Conservation (phyloP, 2,797 vertebrate genomes). For the Catamblyrhynchus diadema region DNA sequence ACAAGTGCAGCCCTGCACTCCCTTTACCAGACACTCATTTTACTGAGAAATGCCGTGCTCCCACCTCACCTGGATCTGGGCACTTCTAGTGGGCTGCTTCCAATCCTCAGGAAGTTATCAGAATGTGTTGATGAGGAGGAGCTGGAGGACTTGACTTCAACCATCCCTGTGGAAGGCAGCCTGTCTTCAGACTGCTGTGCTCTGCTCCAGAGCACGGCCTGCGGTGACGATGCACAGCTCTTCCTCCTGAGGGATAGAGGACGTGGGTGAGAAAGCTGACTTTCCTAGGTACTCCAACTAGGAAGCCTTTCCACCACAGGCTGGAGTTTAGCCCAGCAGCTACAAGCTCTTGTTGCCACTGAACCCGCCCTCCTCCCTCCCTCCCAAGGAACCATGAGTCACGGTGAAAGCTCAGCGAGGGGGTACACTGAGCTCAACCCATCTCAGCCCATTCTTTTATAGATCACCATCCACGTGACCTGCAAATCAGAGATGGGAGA, state of each 20-base stretch:
- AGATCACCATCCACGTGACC: slow-evolving; percentile 22
- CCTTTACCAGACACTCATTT: neutral
- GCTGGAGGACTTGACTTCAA: slow-evolving; percentile 88
- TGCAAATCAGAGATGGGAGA: slow-evolving; percentile 36
- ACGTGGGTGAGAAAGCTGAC: neutral
- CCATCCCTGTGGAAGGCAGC: slow-evolving; percentile 62
- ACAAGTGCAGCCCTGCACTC: neutral
- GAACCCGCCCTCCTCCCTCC: neutral
- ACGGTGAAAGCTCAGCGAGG: neutral
- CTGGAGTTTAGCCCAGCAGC: neutral
- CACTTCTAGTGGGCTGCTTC: slow-evolving; percentile 95
- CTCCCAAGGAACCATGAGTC: neutral
- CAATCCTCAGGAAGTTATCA: slow-evolving; percentile 83
- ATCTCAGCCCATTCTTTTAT: slow-evolving; percentile 15
- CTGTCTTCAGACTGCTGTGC: slow-evolving; percentile 81
- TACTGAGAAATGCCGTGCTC: neutral
- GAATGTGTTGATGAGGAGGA: slow-evolving; percentile 95
- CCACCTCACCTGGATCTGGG: slow-evolving; percentile 80
- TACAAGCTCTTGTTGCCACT: neutral
- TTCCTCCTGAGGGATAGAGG: slow-evolving; percentile 81
- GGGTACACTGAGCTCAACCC: neutral
- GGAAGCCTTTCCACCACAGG: neutral
- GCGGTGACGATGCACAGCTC: slow-evolving; percentile 84
- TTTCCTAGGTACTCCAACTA: neutral
- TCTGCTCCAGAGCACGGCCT: slow-evolving; percentile 85